Conservation (phyloP, 2,113 vertebrate genomes). For the Oplegnathus fasciatus region DNA sequence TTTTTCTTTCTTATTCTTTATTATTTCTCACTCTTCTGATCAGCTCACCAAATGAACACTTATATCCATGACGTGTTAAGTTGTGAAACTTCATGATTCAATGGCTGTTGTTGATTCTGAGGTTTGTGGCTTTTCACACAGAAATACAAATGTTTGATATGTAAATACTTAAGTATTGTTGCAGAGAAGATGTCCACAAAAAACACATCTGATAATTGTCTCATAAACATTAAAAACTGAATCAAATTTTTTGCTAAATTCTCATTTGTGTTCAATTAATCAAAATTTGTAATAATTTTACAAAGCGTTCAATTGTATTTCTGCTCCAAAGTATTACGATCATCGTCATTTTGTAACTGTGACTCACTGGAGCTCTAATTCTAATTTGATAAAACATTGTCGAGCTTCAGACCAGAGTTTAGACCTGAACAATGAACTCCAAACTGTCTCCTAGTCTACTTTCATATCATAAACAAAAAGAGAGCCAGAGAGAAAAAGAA, state of each 20-base stretch:
- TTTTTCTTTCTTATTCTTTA: background rate
- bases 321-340: background rate
- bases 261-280: background rate
- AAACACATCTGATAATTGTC: background rate
- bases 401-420: background rate
- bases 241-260: background rate
- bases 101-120: background rate
- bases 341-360: background rate
- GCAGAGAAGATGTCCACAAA: background rate
- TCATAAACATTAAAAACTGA: background rate
- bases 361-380: background rate
- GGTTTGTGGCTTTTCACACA: background rate
- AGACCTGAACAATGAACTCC: background rate
- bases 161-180: background rate
- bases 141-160: background rate
- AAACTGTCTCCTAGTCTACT: rapidly evolving
- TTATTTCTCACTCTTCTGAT: background rate
- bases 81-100: background rate
- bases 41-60: background rate
- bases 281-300: background rate
- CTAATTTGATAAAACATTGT: background rate
- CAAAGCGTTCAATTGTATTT: background rate
- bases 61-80: background rate
- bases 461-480: background rate
- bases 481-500: background rate